Conservation (phyloP, 2,888 invertebrate genomes). For the Gastracanthus pulcherrimus region DNA sequence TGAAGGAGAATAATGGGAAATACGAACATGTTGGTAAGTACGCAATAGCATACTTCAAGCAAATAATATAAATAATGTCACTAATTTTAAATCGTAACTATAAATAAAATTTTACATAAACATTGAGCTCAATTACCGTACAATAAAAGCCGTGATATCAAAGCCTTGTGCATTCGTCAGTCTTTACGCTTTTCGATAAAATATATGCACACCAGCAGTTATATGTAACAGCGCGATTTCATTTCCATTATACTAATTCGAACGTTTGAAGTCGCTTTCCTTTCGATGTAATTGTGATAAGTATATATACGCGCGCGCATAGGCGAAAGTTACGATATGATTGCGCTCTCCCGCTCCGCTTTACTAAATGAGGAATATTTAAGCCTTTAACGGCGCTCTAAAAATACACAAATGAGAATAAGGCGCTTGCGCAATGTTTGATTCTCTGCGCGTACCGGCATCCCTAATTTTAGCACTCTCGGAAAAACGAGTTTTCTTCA, state of each 20-base stretch:
- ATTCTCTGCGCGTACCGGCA: neutral
- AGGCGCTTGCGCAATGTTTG: slow-evolving; percentile 31
- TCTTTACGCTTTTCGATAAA: no score
- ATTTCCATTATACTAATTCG: neutral
- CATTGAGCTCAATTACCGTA: no score
- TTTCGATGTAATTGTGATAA: slow-evolving; percentile 35
- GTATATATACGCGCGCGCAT: neutral
- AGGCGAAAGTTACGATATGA: slow-evolving; percentile 39
- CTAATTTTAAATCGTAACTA: no score
- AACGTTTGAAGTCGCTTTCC: slow-evolving; percentile 8
- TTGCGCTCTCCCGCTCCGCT: neutral
- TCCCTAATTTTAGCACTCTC: slow-evolving; percentile 2
- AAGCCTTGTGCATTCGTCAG: no score
- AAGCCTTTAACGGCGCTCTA: slow-evolving; percentile 8
- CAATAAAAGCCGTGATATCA: no score
- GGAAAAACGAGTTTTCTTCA: neutral
- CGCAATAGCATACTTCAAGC: no score
- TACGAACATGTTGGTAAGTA: no score
- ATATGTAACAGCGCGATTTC: neutral
- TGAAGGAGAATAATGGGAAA: no score
- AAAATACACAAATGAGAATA: slow-evolving; percentile 5
- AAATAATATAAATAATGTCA: no score
- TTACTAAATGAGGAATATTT: slow-evolving; percentile 34
- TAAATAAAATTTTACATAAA: no score
- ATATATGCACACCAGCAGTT: neutral